Evolutionary conservation across 2,113 vertebrate genomes (phyloP).

Genomic region (Pachyramphus minor): DNA sequence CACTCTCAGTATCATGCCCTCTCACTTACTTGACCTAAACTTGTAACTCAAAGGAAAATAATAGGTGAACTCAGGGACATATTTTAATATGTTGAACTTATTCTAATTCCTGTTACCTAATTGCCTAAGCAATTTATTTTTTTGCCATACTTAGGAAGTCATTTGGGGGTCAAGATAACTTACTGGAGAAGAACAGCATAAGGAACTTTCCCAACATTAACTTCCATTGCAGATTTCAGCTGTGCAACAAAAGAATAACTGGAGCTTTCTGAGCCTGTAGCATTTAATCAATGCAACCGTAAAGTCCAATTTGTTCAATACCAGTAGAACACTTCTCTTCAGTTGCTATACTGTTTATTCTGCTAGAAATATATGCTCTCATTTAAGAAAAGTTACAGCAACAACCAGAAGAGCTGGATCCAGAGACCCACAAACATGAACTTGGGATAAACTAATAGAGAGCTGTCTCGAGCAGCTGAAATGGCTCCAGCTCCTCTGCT

Average conservation of each 20-base stretch:
- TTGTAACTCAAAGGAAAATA: slow-evolving; percentile 1
- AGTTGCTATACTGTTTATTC: background rate
- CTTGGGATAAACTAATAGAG: slow-evolving; percentile 16
- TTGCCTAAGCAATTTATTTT: background rate
- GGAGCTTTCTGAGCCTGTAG: background rate
- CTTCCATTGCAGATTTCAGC: slow-evolving; percentile 20
- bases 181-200: background rate
- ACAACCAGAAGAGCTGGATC: background rate
- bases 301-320: slow-evolving; percentile 18
- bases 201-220: slow-evolving; percentile 17
- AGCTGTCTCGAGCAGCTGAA: background rate
- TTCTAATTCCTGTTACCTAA: slow-evolving; percentile 32
- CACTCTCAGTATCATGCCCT: background rate
- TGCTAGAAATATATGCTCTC: background rate
- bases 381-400: slow-evolving; percentile 9
- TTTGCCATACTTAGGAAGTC: background rate
- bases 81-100: background rate
- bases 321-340: background rate
- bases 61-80: slow-evolving; percentile 31
- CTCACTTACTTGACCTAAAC: slow-evolving; percentile 2
- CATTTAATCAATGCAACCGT: background rate
- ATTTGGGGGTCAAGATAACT: slow-evolving; percentile 9
- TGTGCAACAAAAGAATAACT: background rate
- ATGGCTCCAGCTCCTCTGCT: slow-evolving; percentile 23
- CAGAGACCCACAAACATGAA: slow-evolving; percentile 13